Percentiles rank a stretch among this genome's conserved stretches.
phyloP scores from a whole-genome alignment of 1,140 invertebrate genomes.

The Solenopsis invicta region DNA sequence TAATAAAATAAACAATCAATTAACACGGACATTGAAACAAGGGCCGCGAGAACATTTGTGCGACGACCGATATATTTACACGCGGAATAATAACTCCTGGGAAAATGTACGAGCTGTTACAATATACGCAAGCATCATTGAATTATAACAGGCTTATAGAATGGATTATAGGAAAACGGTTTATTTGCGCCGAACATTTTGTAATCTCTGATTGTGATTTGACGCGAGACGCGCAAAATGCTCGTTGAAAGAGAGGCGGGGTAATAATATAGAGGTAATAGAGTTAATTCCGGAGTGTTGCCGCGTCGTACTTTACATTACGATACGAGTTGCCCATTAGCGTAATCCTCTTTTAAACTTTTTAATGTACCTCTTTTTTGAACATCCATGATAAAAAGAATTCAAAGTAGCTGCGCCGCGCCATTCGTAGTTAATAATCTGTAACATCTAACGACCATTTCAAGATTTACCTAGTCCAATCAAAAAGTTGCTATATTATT shows the following conservation, averaged over 20 bases:
- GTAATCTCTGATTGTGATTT: slow-evolving; percentile 58
- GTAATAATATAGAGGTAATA: slow-evolving; percentile 30
- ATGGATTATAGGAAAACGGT: slow-evolving; percentile 53
- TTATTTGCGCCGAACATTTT: slow-evolving; percentile 49
- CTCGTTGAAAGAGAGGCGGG: neutral
- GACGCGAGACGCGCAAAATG: slow-evolving; percentile 35
- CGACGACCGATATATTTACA: neutral
- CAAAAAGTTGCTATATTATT: neutral
- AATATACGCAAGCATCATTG: slow-evolving; percentile 45
- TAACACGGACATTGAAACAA: neutral
- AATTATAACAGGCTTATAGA: slow-evolving; percentile 53
- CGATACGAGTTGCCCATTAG: slow-evolving; percentile 45
- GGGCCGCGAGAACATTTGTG: neutral
- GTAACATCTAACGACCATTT: slow-evolving; percentile 11
- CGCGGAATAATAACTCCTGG: slow-evolving; percentile 33
- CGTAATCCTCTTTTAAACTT: slow-evolving; percentile 59
- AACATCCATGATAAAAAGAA: slow-evolving; percentile 7
- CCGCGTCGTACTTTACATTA: slow-evolving; percentile 44
- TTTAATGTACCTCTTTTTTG: slow-evolving; percentile 20
- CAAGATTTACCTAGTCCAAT: slow-evolving; percentile 19
- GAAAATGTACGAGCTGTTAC: slow-evolving; percentile 40
- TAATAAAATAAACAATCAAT: slow-evolving; percentile 29
- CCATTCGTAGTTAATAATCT: slow-evolving; percentile 26
- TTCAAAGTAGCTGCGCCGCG: neutral
- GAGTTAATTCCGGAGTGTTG: slow-evolving; percentile 56